A percentile compares a stretch with the other conserved stretches of the same genome.
Conservation (phyloP, 1,140 invertebrate species). For the Ladona fulva region DNA sequence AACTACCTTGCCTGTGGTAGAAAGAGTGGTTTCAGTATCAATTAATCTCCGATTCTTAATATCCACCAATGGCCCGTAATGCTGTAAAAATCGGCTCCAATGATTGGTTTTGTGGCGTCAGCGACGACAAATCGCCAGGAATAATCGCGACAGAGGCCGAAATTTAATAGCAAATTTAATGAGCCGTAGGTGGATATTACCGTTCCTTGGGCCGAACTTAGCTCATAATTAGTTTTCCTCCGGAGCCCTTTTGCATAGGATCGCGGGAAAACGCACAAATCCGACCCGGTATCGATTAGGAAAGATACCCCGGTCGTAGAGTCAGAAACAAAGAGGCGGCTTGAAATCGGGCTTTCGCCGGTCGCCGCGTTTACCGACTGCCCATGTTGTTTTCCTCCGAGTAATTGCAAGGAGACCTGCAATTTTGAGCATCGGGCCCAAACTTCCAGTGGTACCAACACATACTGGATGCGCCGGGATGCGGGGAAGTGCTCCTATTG, state of each 20-base stretch:
- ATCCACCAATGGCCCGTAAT: too few species aligned
- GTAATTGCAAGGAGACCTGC: not conserved
- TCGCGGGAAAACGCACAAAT: constrained; percentile 4
- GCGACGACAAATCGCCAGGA: constrained; percentile 34
- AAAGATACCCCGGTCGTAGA: not conserved
- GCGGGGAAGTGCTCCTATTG: too few species aligned
- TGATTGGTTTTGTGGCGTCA: constrained; percentile 31
- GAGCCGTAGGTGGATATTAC: too few species aligned
- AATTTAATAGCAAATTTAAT: too few species aligned
- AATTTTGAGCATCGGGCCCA: not conserved
- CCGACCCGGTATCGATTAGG: not conserved
- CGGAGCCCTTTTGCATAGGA: not conserved
- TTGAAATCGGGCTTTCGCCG: not conserved
- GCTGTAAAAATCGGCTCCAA: constrained; percentile 37
- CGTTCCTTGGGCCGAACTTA: too few species aligned
- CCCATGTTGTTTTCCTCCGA: not conserved
- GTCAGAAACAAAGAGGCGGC: too few species aligned
- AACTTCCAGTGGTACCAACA: too few species aligned
- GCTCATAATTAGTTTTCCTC: not conserved
- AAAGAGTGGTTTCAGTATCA: too few species aligned
- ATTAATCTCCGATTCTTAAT: too few species aligned
- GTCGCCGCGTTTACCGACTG: not conserved
- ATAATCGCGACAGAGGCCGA: constrained; percentile 29
- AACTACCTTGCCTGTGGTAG: too few species aligned
- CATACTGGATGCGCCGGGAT: too few species aligned